phyloP scores from a whole-genome alignment of 2,888 invertebrate species.

The Cecidostiba fungosa region DNA sequence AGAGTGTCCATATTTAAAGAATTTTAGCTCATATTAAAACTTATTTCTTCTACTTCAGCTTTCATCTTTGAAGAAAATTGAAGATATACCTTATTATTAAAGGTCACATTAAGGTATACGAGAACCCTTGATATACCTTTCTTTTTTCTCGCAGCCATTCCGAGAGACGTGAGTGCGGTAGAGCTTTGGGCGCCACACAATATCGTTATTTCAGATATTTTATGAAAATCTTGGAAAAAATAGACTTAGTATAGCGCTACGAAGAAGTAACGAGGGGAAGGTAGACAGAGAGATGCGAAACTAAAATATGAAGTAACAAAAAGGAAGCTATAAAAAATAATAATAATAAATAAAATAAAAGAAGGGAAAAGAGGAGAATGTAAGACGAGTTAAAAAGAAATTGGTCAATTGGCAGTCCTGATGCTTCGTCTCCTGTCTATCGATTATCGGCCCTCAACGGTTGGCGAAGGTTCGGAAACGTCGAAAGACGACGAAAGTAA shows the following conservation, averaged over 20 bases:
- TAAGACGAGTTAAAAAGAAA: conserved; percentile 64
- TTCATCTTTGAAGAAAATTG: neutral
- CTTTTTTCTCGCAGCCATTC: neutral
- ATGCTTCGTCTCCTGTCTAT: conserved; percentile 69
- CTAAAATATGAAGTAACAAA: neutral
- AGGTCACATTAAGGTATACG: too few species aligned
- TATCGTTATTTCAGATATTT: conserved; percentile 78
- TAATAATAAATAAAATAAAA: conserved; percentile 51
- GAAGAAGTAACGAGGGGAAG: conserved; percentile 1
- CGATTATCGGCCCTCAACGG: conserved; percentile 74
- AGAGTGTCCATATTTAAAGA: too few species aligned
- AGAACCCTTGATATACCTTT: neutral
- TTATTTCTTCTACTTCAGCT: neutral
- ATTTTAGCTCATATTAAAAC: too few species aligned
- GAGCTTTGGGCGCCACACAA: conserved; percentile 71
- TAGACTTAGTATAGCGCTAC: conserved; percentile 65
- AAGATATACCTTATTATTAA: neutral
- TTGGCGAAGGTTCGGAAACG: conserved; percentile 64
- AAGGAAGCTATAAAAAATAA: neutral
- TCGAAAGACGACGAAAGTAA: conserved; percentile 54
- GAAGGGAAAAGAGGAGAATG: conserved; percentile 49
- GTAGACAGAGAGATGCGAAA: neutral
- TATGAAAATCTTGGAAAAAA: conserved; percentile 76
- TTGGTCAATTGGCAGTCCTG: conserved; percentile 63
- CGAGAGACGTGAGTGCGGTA: conserved; percentile 60